A percentile compares a stretch with the other conserved stretches of the same genome.
phyloP scores from a whole-genome alignment of 2,113 vertebrate genomes.

The Pedetes capensis region DNA sequence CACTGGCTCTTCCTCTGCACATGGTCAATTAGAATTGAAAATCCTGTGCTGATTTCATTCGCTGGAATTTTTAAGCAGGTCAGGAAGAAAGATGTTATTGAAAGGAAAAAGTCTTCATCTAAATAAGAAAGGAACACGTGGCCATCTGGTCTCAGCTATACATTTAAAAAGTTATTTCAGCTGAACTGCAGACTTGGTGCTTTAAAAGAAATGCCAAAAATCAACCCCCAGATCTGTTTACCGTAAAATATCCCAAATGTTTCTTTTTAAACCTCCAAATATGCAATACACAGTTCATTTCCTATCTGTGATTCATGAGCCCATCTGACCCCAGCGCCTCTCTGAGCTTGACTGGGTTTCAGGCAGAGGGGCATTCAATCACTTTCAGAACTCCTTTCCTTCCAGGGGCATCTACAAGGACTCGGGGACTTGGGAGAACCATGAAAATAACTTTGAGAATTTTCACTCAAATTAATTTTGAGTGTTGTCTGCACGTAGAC shows the following conservation, averaged over 20 bases:
- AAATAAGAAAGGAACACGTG: conserved; percentile 88
- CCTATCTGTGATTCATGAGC: conserved; percentile 76
- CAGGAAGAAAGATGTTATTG: conserved; percentile 91
- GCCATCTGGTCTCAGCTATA: conserved; percentile 85
- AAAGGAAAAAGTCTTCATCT: conserved; percentile 90
- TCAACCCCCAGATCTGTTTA: conserved; percentile 74
- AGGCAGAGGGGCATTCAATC: conserved; percentile 48
- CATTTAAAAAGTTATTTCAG: conserved; percentile 81
- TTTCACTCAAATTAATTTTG: conserved; percentile 29
- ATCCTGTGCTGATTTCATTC: conserved; percentile 89
- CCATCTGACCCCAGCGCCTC: conserved; percentile 66
- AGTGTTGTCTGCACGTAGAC: not conserved
- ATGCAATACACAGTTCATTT: conserved; percentile 53
- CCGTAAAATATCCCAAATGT: conserved; percentile 67
- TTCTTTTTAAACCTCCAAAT: conserved; percentile 67
- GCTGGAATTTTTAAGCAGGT: conserved; percentile 89
- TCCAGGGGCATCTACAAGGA: not conserved
- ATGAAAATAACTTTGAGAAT: not conserved
- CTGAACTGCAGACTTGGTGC: conserved; percentile 67
- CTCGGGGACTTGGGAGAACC: conserved; percentile 19
- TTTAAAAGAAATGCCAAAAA: conserved; percentile 77
- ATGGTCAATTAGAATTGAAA: conserved; percentile 90
- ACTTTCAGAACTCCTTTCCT: conserved; percentile 55
- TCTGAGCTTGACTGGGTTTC: conserved; percentile 57
- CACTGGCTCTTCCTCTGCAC: conserved; percentile 85